Percentiles rank a stretch among this genome's conserved stretches.
These are phyloP conservation scores for Parnassius smintheus DNA, from an alignment of 2,888 invertebrate genomes.

Conservation along the genomic window DNA sequence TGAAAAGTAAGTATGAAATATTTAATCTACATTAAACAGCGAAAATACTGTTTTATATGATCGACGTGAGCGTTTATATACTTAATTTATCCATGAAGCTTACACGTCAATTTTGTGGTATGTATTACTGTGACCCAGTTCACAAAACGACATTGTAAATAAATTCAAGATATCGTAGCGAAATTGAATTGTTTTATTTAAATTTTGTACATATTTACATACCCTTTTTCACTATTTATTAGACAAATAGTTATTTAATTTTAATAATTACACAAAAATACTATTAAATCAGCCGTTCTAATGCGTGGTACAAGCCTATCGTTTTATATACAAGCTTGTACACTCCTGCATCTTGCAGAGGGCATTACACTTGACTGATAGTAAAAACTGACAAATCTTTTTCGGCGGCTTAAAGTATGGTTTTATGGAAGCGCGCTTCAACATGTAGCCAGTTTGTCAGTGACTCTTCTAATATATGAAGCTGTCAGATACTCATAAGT, in stretches of 20 bases:
- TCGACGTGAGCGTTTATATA: not conserved
- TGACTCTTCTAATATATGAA: too few species aligned
- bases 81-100: constrained; percentile 9
- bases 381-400: constrained; percentile 65
- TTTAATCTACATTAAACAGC: constrained; percentile 16
- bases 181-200: constrained; percentile 50
- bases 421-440: too few species aligned
- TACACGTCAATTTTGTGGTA: constrained; percentile 10
- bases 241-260: not conserved
- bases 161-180: constrained; percentile 33
- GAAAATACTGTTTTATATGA: constrained; percentile 16
- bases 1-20: constrained; percentile 29
- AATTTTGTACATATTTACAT: constrained; percentile 26
- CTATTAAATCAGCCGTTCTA: constrained; percentile 19
- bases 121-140: not conserved
- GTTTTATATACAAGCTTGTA: too few species aligned
- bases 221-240: constrained; percentile 10
- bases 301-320: constrained; percentile 30
- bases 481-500: too few species aligned
- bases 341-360: constrained; percentile 33
- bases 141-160: not conserved
- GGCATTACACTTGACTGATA: constrained; percentile 70
- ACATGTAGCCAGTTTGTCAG: too few species aligned
- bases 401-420: too few species aligned
- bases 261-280: not conserved